These are phyloP conservation scores for Rallus limicola DNA, from an alignment of 2,113 vertebrate species.

Conservation along the genomic window DNA sequence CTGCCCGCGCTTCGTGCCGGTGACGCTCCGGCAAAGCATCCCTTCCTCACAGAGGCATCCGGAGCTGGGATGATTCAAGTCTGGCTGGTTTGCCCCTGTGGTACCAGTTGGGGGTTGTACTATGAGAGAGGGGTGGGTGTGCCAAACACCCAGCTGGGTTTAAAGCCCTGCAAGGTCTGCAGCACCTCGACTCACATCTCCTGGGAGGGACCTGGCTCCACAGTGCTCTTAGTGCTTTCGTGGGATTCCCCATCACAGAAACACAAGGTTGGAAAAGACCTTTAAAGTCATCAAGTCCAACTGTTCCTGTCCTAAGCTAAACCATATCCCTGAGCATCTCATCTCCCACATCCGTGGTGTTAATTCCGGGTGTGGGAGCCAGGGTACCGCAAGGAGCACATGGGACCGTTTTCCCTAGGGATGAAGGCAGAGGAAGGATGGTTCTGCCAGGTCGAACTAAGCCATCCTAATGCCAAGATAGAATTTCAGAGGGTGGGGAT, in stretches of 20 bases:
- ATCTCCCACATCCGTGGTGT: background rate
- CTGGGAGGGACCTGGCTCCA: background rate
- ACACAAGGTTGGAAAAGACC: too few relatives aligned
- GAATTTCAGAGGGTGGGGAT: background rate
- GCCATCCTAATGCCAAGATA: background rate
- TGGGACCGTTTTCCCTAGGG: background rate
- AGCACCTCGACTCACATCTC: background rate
- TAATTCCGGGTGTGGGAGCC: background rate
- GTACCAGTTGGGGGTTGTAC: rapidly evolving
- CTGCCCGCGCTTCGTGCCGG: rapidly evolving
- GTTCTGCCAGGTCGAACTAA: background rate
- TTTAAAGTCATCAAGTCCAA: too few relatives aligned
- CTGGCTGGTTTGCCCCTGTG: background rate
- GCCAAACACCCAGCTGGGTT: background rate
- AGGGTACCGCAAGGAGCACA: background rate
- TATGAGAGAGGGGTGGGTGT: background rate
- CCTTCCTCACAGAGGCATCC: rapidly evolving
- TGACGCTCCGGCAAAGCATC: background rate
- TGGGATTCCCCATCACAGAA: background rate
- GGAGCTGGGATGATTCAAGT: background rate
- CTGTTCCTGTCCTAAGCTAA: too few relatives aligned
- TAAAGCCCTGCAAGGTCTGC: background rate
- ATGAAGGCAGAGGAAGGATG: background rate
- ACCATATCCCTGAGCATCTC: too few relatives aligned
- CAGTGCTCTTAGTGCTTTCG: background rate